phyloP scores from a whole-genome alignment of 2,113 vertebrate genomes.

The Xyrauchen texanus region DNA sequence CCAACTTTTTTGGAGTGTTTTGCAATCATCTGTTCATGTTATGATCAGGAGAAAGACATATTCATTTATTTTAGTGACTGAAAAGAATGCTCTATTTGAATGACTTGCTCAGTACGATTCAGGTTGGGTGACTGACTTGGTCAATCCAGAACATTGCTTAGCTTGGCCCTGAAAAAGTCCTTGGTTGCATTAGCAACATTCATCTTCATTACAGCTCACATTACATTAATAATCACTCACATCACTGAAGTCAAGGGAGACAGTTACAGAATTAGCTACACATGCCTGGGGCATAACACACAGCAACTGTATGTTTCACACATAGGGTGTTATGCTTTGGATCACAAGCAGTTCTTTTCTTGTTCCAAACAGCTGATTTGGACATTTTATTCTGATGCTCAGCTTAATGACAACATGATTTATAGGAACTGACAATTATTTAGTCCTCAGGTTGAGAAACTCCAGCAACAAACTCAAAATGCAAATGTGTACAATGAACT shows the following conservation, averaged over 20 bases:
- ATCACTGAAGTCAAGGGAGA: conserved; percentile 29
- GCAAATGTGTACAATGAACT: conserved; percentile 14
- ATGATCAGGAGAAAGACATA: neutral
- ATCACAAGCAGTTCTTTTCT: conserved; percentile 12
- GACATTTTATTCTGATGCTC: neutral
- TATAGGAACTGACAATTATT: conserved; percentile 20
- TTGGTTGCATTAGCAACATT: conserved; percentile 23
- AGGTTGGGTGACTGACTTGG: neutral
- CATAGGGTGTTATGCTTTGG: neutral
- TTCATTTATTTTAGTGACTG: neutral
- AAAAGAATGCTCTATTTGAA: conserved; percentile 11
- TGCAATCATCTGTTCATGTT: neutral
- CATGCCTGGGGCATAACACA: conserved; percentile 20
- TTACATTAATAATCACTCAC: conserved; percentile 23
- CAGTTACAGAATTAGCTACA: conserved; percentile 6
- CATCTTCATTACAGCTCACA: conserved; percentile 33
- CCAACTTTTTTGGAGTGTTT: no score
- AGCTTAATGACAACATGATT: conserved; percentile 14
- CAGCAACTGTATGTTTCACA: neutral
- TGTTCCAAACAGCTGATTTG: conserved; percentile 10
- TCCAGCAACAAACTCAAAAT: neutral
- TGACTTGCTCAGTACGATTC: conserved; percentile 12
- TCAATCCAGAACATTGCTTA: neutral
- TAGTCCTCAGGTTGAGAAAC: conserved; percentile 24
- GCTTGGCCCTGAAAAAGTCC: conserved; percentile 5